Evolutionary conservation across 2,113 vertebrate species (phyloP).

Genomic region (Apus apus): DNA sequence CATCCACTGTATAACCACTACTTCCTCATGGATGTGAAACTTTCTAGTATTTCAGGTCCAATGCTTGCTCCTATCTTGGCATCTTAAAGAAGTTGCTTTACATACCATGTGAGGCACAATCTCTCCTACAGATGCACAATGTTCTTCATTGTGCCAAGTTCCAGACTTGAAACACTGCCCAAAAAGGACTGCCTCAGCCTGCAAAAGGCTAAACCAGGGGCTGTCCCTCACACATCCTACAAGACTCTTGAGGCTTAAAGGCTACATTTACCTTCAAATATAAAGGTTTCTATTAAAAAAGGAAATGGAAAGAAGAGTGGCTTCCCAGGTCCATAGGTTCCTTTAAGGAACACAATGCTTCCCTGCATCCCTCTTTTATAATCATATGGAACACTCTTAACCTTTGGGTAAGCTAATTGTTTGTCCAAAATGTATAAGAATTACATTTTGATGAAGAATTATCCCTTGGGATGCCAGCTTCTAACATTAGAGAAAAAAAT

Average conservation of each 20-base stretch:
- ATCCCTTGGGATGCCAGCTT: background rate
- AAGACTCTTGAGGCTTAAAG: background rate
- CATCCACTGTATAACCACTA: background rate
- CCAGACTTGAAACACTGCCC: background rate
- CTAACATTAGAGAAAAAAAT: background rate
- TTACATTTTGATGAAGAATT: background rate
- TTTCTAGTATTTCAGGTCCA: background rate
- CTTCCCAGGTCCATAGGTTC: background rate
- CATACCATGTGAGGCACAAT: background rate
- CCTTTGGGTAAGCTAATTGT: background rate
- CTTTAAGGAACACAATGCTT: constrained; percentile 4
- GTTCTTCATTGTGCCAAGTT: background rate
- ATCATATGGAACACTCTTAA: background rate
- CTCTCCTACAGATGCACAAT: background rate
- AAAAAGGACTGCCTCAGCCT: background rate
- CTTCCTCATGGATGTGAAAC: background rate
- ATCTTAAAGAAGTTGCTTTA: background rate
- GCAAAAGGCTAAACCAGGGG: background rate
- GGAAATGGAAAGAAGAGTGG: background rate
- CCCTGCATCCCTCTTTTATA: background rate
- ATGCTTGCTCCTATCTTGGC: background rate
- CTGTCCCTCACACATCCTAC: background rate
- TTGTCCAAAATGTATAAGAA: background rate
- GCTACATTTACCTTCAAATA: background rate
- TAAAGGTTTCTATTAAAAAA: background rate